phyloP scores from a whole-genome alignment of 35 echinoderm and acorn worm genomes.

The Lytechinus variegatus region DNA sequence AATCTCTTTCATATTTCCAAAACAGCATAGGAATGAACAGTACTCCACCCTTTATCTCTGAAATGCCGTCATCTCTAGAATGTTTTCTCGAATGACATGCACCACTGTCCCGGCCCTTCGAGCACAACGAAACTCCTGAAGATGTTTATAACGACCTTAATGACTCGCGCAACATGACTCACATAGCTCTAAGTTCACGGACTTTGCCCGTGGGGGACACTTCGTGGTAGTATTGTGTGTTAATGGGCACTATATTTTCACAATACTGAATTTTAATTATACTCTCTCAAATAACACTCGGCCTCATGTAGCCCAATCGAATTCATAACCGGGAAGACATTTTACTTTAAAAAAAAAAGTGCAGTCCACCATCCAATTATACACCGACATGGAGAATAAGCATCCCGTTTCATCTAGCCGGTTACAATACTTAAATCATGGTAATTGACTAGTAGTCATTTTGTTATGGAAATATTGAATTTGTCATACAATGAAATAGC shows the following conservation, averaged over 20 bases:
- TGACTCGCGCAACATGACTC: conserved; percentile 8
- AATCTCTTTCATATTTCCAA: no score
- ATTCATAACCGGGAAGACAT: neutral
- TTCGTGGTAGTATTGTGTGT: neutral
- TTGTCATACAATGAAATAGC: no score
- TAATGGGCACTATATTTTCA: neutral
- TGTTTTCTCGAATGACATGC: neutral
- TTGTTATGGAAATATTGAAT: no score
- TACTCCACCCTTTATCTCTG: neutral
- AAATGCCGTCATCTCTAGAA: neutral
- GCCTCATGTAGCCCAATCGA: conserved; percentile 17
- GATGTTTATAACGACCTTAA: neutral
- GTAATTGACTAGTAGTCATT: no score
- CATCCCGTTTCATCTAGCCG: no score
- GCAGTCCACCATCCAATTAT: neutral
- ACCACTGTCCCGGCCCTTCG: neutral
- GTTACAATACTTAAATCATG: no score
- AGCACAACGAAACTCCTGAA: neutral
- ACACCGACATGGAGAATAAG: no score
- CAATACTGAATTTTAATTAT: neutral
- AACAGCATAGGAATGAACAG: no score
- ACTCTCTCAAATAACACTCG: neutral
- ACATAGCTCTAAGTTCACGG: neutral
- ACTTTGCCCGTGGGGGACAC: neutral
- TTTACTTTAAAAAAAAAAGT: neutral